A percentile compares a stretch with the other conserved stretches of the same genome.
These are phyloP conservation scores for Pyrocephalus nanus DNA, from an alignment of 2,797 vertebrate genomes.

Conservation along the genomic window DNA sequence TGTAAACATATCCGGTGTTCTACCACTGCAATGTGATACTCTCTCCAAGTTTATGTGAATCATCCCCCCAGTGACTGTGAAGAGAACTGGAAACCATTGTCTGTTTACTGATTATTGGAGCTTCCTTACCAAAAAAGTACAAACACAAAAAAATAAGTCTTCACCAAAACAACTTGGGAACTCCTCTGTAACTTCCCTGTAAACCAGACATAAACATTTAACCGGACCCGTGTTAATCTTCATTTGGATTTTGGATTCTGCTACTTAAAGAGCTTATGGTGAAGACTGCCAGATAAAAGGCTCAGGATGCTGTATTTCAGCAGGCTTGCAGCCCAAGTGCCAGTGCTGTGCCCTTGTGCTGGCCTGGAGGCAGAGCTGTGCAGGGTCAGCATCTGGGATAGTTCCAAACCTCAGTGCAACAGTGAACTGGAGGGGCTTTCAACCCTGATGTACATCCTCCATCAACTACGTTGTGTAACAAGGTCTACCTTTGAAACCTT, in stretches of 20 bases:
- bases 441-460: not conserved
- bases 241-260: not conserved
- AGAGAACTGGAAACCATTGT: not conserved
- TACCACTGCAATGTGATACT: not conserved
- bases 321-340: not conserved
- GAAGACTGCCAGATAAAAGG: not conserved
- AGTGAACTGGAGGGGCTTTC: not conserved
- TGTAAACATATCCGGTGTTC: not conserved
- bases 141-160: not conserved
- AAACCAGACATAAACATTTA: not conserved
- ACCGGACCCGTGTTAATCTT: not conserved
- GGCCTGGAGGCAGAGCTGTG: not conserved
- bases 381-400: not conserved
- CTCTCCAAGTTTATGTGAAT: slow-evolving; percentile 5
- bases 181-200: not conserved
- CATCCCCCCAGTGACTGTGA: not conserved
- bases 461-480: not conserved
- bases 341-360: not conserved
- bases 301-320: not conserved
- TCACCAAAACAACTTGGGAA: not conserved
- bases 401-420: not conserved
- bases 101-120: not conserved
- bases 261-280: not conserved
- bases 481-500: not conserved
- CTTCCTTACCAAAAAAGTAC: slow-evolving; percentile 1